Evolutionary conservation across 1,140 invertebrate species (phyloP), one percentile per base, ranked within the genome.

Genomic region (Chironomus striatipennis): DNA sequence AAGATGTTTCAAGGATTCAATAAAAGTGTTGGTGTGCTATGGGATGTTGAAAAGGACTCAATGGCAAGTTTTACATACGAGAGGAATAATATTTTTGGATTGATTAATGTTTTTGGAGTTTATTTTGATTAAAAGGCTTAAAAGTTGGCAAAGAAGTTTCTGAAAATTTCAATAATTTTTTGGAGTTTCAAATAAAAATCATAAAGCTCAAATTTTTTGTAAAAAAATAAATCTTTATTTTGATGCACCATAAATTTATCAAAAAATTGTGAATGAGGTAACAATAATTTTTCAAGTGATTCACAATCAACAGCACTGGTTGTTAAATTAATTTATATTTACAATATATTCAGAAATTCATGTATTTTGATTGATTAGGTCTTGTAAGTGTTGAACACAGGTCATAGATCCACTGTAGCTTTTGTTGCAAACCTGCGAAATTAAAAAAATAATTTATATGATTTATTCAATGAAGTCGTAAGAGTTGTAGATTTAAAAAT

Each of bases 401-500:
- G 91, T 76, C 77, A 89, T 86, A 0, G 90, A 90, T 0, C 88
- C 92, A 78, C 92, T 88, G 75, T 86, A 84, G 7, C 92, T 92
- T 83, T 94, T 91, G 85, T 90, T 90, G 74, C 88, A 91, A 78
- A 91, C 82, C 87, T 91, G 79, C 72, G 65, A 21, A 70, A 10
- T n/a, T n/a, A n/a, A 21, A 1, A 20, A 18, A 20, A 21, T 7
- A 57, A 57, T 12, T n/a, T 57, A 57, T 12, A n/a, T 43, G 42
- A 7, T 43, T 10, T 43, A 43, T 8, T 47, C 9, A 47, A 47
- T 47, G 15, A 47, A 43, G 42, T 43, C n/a, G n/a, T n/a, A n/a
- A n/a, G n/a, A n/a, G n/a, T n/a, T n/a, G n/a, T n/a, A n/a, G n/a
- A n/a, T n/a, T n/a, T n/a, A n/a, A n/a, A n/a, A 34, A 34, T 1